Base-by-base conservation (phyloP, 2,888 invertebrate genomes). In the Ceriagrion tenellum region DNA sequence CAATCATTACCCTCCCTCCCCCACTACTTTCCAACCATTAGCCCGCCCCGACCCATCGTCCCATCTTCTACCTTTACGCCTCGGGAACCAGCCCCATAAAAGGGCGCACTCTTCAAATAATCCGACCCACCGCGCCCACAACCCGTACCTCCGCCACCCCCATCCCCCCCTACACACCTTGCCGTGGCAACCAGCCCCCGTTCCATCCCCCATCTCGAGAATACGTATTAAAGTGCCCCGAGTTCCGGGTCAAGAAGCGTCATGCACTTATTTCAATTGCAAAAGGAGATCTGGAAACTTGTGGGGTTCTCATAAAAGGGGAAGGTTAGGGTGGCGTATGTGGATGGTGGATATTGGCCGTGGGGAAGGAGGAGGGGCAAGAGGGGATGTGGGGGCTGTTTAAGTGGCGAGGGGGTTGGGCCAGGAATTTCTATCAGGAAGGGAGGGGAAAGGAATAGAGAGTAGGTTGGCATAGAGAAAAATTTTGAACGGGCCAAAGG, bases 171-270 rank as follows among this genome's bases (percentile, higher is more conserved):
- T 63, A 35, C 55, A 35, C 91, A 35, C 90, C n/a, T 20, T 10
- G 26, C 69, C 69, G 26, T n/a, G 4, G 23, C 69, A 8, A 69
- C 81, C 93, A 0, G 0, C 23, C 3, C 30, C 69, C 47, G 30
- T 40, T 8, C 69, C 35, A 1, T 35, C 35, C 30, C 81, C 81
- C 26, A 23, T 81, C 81, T 81, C 81, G 30, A 8, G 69, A 81
- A 81, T 81, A 35, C 81, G 81, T 35, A 81, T 81, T 91, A n/a
- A 93, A 93, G 93, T 69, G 69, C 47, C 91, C 91, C 91, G 59
- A 69, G 93, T 93, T 93, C 93, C 93, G 93, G 93, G 93, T 93
- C 93, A 93, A 93, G 93, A 93, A 93, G 69, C 93, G 40, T n/a
- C 74, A 47, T 69, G 93, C 93, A 93, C 93, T 93, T 93, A 93